Percentiles rank a stretch among this genome's conserved stretches.
Conservation (phyloP, 2,797 vertebrate species). For the Enteromius argenteus region DNA sequence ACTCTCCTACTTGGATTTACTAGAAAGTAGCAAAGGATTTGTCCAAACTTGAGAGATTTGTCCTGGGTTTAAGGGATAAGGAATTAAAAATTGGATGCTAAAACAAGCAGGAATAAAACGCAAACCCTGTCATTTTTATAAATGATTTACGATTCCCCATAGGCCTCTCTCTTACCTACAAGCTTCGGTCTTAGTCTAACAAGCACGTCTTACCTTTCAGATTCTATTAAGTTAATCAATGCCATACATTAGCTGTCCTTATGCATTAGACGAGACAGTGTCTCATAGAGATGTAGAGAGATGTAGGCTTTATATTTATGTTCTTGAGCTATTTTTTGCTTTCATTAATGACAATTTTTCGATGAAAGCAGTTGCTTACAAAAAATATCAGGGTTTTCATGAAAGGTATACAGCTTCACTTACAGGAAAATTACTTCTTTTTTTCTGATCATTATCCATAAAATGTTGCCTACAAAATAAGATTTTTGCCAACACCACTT, state of each 20-base stretch:
- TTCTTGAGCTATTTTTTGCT: not conserved
- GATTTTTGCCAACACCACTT: not conserved
- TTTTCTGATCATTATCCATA: not conserved
- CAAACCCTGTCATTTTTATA: slow-evolving; percentile 64
- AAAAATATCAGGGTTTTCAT: slow-evolving; percentile 21
- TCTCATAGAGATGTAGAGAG: slow-evolving; percentile 48
- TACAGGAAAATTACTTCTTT: not conserved
- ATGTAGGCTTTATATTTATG: slow-evolving; percentile 11
- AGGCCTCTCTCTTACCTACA: slow-evolving; percentile 62
- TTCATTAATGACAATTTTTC: not conserved
- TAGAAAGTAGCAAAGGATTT: slow-evolving; percentile 67
- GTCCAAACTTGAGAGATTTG: slow-evolving; percentile 54
- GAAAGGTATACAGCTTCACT: slow-evolving; percentile 6
- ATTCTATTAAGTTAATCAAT: slow-evolving; percentile 74
- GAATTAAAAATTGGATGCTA: slow-evolving; percentile 58
- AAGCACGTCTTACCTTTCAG: slow-evolving; percentile 71
- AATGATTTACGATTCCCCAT: slow-evolving; percentile 64
- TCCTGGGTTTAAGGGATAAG: slow-evolving; percentile 58
- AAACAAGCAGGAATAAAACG: slow-evolving; percentile 55
- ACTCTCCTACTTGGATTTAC: slow-evolving; percentile 61
- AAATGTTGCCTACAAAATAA: not conserved
- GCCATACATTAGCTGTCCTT: slow-evolving; percentile 63
- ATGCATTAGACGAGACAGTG: slow-evolving; percentile 62
- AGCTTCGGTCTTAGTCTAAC: slow-evolving; percentile 66
- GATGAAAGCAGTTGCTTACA: slow-evolving; percentile 5